These are phyloP conservation scores for Tanypteryx hageni DNA, from an alignment of 2,888 invertebrate species.

Conservation along the genomic window DNA sequence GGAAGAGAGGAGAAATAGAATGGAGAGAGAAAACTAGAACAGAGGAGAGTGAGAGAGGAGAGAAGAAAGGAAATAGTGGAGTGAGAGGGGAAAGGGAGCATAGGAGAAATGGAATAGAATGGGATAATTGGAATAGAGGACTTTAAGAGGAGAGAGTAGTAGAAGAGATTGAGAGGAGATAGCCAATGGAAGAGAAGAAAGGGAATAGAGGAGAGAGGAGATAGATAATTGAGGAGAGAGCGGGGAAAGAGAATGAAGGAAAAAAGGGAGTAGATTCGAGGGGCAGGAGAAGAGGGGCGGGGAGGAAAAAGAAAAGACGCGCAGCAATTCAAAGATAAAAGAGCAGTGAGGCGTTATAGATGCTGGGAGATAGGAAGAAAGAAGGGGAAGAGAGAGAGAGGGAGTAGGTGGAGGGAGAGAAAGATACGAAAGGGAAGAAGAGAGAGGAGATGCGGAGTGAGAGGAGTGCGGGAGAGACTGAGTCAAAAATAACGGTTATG, in stretches of 20 bases:
- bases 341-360: conserved; percentile 20
- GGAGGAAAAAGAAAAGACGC: background rate
- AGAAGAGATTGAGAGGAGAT: no score
- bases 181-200: no score
- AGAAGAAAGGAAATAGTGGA: no score
- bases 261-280: background rate
- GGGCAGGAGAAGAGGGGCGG: background rate
- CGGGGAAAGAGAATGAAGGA: background rate
- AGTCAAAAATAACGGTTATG: conserved; percentile 59
- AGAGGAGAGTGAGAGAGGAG: no score
- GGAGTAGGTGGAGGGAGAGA: background rate
- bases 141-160: no score
- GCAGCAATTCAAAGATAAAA: conserved; percentile 41
- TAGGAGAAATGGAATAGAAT: no score
- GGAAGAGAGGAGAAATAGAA: no score
- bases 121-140: no score
- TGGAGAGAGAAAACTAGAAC: no score
- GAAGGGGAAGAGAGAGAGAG: background rate
- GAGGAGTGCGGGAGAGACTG: background rate
- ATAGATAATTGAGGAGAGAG: background rate
- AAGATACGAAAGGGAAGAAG: background rate
- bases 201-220: no score
- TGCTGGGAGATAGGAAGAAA: conserved; percentile 5
- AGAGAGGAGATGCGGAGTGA: background rate
- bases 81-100: no score